Percentiles rank a stretch among this genome's conserved stretches.
Conservation (phyloP, 2,797 vertebrate genomes). For the Danio jaintianensis region DNA sequence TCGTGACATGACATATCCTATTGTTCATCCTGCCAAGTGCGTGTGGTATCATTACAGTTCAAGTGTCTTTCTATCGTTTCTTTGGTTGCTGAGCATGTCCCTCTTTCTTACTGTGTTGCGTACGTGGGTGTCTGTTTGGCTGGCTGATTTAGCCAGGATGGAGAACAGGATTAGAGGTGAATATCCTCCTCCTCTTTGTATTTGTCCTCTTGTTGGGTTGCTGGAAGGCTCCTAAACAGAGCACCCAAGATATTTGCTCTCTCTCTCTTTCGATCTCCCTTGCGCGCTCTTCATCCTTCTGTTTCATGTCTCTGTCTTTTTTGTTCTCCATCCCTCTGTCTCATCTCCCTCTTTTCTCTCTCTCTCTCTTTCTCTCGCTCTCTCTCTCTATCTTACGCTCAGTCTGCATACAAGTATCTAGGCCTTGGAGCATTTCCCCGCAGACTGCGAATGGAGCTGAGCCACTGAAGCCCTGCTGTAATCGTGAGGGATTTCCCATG, state of each 20-base stretch:
- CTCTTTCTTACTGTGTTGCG: constrained; percentile 32
- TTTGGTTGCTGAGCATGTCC: constrained; percentile 22
- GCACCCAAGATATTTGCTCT: constrained; percentile 2
- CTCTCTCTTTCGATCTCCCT: neutral
- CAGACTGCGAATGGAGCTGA: constrained; percentile 30
- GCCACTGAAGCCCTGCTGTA: constrained; percentile 43
- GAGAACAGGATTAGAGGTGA: constrained; percentile 58
- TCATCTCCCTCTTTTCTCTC: constrained; percentile 7
- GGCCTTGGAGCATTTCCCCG: constrained; percentile 30
- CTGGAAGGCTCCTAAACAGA: constrained; percentile 39
- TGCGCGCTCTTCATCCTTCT: constrained; percentile 2
- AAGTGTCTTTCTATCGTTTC: constrained; percentile 16
- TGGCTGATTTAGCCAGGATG: constrained; percentile 55
- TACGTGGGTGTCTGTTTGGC: constrained; percentile 46
- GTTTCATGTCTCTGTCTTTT: constrained; percentile 22
- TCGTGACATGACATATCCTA: no score
- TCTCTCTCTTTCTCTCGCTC: constrained; percentile 2
- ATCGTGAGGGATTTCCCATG: constrained; percentile 63
- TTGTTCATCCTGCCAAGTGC: constrained; percentile 22
- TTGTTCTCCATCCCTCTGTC: neutral
- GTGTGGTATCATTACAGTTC: constrained; percentile 21
- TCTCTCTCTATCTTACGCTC: constrained; percentile 10
- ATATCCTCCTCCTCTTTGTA: constrained; percentile 48
- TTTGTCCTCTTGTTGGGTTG: constrained; percentile 36
- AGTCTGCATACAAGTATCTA: constrained; percentile 35